phyloP scores from a whole-genome alignment of 2,888 invertebrate genomes.

The Eumerus sabulonum region DNA sequence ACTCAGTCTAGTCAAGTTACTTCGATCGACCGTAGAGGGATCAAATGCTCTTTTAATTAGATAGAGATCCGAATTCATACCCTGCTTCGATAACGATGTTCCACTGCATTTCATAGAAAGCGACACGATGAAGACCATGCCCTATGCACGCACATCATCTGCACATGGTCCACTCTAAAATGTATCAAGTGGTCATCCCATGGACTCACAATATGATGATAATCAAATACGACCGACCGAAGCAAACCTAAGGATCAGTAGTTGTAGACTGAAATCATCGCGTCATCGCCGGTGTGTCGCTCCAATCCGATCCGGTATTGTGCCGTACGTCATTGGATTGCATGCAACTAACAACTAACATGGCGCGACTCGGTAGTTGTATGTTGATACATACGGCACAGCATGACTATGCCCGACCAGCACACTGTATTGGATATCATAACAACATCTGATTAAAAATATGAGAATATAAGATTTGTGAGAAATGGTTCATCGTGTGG shows the following conservation, averaged over 20 bases:
- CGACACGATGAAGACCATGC: conserved; percentile 6
- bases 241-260: conserved; percentile 42
- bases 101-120: neutral
- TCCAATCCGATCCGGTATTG: no score
- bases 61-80: conserved; percentile 44
- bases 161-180: conserved; percentile 46
- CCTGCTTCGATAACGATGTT: conserved; percentile 58
- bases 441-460: conserved; percentile 69
- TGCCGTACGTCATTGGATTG: conserved; percentile 11
- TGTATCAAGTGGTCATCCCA: conserved; percentile 51
- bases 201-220: conserved; percentile 43
- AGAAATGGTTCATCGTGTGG: conserved; percentile 70
- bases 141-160: conserved; percentile 35
- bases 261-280: conserved; percentile 50
- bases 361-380: conserved; percentile 36
- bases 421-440: conserved; percentile 61
- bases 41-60: conserved; percentile 65
- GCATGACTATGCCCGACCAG: conserved; percentile 56
- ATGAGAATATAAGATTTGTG: conserved; percentile 70
- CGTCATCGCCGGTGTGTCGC: conserved; percentile 7
- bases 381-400: conserved; percentile 21
- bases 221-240: conserved; percentile 49
- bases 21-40: conserved; percentile 52
- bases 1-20: conserved; percentile 44
- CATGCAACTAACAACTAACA: conserved; percentile 26